Conservation (phyloP, 2,888 invertebrate species). For the Conistra vaccinii region DNA sequence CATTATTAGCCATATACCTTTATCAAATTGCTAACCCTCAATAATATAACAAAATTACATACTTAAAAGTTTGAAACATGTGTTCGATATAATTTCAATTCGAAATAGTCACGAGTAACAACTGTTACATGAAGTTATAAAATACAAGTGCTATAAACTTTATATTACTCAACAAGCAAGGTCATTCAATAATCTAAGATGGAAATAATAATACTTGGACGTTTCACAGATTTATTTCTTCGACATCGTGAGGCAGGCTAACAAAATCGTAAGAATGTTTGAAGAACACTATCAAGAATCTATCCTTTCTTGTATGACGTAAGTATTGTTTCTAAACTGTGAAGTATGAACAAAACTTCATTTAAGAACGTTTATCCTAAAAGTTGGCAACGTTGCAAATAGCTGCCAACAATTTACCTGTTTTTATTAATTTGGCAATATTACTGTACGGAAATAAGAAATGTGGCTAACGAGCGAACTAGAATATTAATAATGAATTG, state of each 20-base stretch:
- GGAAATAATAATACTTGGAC: constrained; percentile 23
- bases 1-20: background rate
- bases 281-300: constrained; percentile 98
- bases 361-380: too few relatives aligned
- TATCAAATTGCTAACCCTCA: background rate
- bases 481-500: too few relatives aligned
- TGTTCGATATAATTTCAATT: background rate
- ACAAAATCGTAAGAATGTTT: constrained; percentile 97
- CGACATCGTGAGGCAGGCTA: constrained; percentile 97
- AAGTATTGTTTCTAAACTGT: constrained; percentile 69
- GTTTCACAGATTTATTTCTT: constrained; percentile 96
- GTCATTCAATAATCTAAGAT: background rate
- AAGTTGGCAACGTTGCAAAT: too few relatives aligned
- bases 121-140: constrained; percentile 42
- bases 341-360: background rate
- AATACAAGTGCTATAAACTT: constrained; percentile 39
- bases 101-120: constrained; percentile 2
- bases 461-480: too few relatives aligned
- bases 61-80: background rate
- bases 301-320: constrained; percentile 96
- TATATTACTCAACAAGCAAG: constrained; percentile 22
- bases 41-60: background rate
- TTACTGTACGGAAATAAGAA: too few relatives aligned
- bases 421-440: too few relatives aligned
- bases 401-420: too few relatives aligned